phyloP scores from a whole-genome alignment of 1,140 invertebrate species.

The Trachymyrmex cornetzi region DNA sequence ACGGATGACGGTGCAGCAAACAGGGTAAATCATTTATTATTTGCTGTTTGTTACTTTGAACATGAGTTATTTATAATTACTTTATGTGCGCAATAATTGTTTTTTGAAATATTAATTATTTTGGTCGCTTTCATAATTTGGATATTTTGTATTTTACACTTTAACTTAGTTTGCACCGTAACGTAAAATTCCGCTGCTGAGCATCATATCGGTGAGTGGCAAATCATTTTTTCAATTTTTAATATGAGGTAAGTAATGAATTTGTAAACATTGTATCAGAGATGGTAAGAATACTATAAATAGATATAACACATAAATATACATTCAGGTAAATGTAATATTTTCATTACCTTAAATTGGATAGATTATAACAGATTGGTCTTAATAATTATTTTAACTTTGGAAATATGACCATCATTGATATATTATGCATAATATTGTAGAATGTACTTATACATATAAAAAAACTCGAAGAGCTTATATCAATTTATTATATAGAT shows the following conservation, averaged over 20 bases:
- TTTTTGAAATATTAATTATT: slow-evolving; percentile 29
- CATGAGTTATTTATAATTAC: background rate
- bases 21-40: background rate
- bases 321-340: no score
- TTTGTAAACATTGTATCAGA: background rate
- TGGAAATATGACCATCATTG: background rate
- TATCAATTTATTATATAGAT: background rate
- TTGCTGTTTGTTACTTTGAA: background rate
- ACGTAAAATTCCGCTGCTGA: background rate
- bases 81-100: background rate
- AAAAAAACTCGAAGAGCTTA: background rate
- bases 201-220: background rate
- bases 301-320: background rate
- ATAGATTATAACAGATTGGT: background rate
- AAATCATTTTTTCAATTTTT: background rate
- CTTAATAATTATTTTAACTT: background rate
- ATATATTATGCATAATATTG: background rate
- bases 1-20: background rate
- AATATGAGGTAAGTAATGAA: background rate
- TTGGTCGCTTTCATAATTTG: background rate
- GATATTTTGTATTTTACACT: background rate
- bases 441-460: background rate
- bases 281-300: background rate
- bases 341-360: background rate
- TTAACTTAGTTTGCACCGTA: background rate